Evolutionary conservation across 2,113 vertebrate genomes (phyloP), one percentile per base, ranked within the genome.

Genomic region (Psophia crepitans): DNA sequence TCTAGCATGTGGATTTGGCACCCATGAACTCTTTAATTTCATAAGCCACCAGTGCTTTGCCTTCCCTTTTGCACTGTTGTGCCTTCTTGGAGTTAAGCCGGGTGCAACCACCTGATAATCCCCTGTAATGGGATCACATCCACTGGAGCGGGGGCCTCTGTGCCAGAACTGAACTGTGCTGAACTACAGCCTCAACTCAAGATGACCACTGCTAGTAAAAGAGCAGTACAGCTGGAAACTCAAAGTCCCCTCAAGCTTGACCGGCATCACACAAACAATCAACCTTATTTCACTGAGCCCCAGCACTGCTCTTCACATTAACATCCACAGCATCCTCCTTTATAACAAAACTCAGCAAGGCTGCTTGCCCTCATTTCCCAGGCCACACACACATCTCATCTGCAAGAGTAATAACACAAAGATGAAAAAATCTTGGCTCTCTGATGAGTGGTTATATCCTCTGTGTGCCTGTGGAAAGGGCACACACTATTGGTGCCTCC

Each of bases 1-100:
- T 83, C 76, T 20, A 78, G 66, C 79, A 49, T 24, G 1, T 82
- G 82, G 77, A 89, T 90, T 91, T 93, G 80, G 95, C 82, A 87
- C 74, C 89, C 44, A 23, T 44, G 60, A 89, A 75, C 85, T 96
- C 95, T 96, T 91, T 89, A 97, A 97, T 97, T 97, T 97, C 95
- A 94, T 96, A 96, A 97, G 27, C 94, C 96, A 96, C 51, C 96
- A 93, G 91, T 65, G 66, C 96, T 95, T 87, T 63, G 35, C 95
- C 70, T 92, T 96, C 57, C 39, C 51, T 64, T 91, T 73, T 81
- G 89, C 79, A 91, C 79, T 65, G 37, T 46, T 82, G 28, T 58
- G 87, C 83, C 61, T 96, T 53, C 91, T 35, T 37, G 71, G 76
- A 96, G 91, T 63, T 22, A 46, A 87, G 44, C 79, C 90, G 91